Evolutionary conservation across 2,113 vertebrate genomes (phyloP).

Genomic region (Bettongia penicillata): DNA sequence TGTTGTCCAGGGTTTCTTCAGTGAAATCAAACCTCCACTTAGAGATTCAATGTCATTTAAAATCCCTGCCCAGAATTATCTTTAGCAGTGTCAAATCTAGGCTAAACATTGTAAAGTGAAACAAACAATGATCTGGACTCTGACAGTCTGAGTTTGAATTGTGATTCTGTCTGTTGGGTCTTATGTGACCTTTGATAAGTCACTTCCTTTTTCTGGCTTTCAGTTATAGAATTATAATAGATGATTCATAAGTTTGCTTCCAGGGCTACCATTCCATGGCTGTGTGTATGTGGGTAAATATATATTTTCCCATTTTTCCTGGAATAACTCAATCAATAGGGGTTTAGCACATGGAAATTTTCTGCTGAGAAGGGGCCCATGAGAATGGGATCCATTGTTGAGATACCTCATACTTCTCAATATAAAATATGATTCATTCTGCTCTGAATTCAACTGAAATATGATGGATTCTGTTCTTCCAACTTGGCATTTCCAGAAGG

Average conservation of each 20-base stretch:
- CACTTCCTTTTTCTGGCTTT: neutral
- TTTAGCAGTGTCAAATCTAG: neutral
- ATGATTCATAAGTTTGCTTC: neutral
- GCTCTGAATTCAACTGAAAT: conserved; percentile 58
- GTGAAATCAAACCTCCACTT: neutral
- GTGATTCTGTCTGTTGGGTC: neutral
- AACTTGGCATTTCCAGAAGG: conserved; percentile 65
- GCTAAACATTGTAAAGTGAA: neutral
- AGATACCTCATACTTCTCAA: conserved; percentile 58
- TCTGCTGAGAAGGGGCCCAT: conserved; percentile 21
- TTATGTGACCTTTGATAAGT: neutral
- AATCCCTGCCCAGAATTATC: neutral
- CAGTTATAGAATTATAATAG: neutral
- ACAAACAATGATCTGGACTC: neutral
- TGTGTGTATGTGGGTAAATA: neutral
- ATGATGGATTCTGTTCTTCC: conserved; percentile 49
- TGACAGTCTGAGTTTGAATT: neutral
- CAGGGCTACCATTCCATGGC: neutral
- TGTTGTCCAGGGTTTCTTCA: neutral
- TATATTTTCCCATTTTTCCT: neutral
- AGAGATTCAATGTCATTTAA: neutral
- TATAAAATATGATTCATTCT: conserved; percentile 66
- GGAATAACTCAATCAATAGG: neutral
- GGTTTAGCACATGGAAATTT: conserved; percentile 31
- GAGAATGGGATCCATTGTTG: conserved; percentile 40